These are phyloP conservation scores for Eudemis profundana DNA, from an alignment of 2,888 invertebrate genomes.

Conservation along the genomic window DNA sequence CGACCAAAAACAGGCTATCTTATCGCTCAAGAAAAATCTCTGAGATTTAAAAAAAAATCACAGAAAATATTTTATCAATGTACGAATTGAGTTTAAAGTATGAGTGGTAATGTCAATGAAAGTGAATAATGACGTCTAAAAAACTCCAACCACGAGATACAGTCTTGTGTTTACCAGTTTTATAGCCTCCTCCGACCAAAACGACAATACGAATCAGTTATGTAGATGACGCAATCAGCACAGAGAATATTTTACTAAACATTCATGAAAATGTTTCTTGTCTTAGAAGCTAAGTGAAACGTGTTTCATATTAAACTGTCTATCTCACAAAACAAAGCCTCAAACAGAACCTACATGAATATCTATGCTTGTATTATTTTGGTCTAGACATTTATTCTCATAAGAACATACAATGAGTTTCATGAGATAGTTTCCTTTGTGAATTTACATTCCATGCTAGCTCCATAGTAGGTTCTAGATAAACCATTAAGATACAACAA, in stretches of 20 bases:
- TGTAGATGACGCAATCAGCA: slow-evolving; percentile 2
- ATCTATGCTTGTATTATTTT: neutral
- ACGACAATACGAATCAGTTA: slow-evolving; percentile 7
- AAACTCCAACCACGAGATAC: too few species aligned
- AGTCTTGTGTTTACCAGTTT: neutral
- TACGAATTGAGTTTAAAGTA: too few species aligned
- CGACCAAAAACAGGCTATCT: too few species aligned
- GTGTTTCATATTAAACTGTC: neutral
- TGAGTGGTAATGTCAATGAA: too few species aligned
- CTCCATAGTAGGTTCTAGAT: neutral
- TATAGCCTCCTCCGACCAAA: neutral
- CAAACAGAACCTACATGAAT: neutral
- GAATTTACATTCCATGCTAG: neutral
- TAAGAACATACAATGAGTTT: too few species aligned
- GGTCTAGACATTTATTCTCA: too few species aligned
- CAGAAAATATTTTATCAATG: too few species aligned
- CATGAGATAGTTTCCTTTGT: too few species aligned
- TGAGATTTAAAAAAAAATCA: too few species aligned
- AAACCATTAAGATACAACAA: neutral
- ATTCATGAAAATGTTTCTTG: neutral
- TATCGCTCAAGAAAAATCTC: too few species aligned
- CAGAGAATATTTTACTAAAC: slow-evolving; percentile 3
- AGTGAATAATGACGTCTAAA: too few species aligned
- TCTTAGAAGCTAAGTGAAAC: neutral
- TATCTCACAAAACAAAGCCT: neutral